Evolutionary conservation across 2,888 invertebrate species (phyloP), one percentile per base, ranked within the genome.

Genomic region (Phyto melanocephala): DNA sequence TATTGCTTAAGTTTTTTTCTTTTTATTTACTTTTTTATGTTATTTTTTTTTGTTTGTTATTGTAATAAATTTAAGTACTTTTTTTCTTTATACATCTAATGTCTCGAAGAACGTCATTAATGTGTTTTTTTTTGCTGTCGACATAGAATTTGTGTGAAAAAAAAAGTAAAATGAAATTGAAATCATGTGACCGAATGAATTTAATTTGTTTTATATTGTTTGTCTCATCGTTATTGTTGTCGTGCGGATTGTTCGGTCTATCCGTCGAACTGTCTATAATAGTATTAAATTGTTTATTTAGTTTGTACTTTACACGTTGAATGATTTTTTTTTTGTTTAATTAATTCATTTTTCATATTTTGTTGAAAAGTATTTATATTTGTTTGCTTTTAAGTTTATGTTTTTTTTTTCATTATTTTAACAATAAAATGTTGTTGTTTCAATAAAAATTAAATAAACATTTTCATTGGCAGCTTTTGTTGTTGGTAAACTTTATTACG

Each of bases 121-220:
- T 17, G 47, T 56, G 3, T 40, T 28, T 54, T 4, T 37, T 37
- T 45, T 28, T 50, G 17, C 24, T 20, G 24, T 76, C 76, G 37
- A 40, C 11, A 10, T 70, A 15, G 8, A 60, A 65, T n/a, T 74
- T 68, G 77, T 78, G 70, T 77, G 77, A 78, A 71, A 70, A 70
- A 52, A 24, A 70, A 74, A 74, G 68, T 74, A 78, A 71, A 70
- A 70, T 58, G 35, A 70, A 74, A 74, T 74, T 74, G 56, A 74
- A 81, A 78, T 78, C 82, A 82, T 82, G 78, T 79, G 78, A 82
- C 65, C 75, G 50, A 28, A 28, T 68, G 10, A 28, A 68, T 56
- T 13, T 11, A 24, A 42, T 42, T 28, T 54, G 13, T 37, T 54
- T 20, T 17, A 45, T 45, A 42, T 24, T 58, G 54, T 17, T 15